Evolutionary conservation across 2,113 vertebrate genomes (phyloP), one percentile per base, ranked within the genome.

Genomic region (Anas platyrhynchos): DNA sequence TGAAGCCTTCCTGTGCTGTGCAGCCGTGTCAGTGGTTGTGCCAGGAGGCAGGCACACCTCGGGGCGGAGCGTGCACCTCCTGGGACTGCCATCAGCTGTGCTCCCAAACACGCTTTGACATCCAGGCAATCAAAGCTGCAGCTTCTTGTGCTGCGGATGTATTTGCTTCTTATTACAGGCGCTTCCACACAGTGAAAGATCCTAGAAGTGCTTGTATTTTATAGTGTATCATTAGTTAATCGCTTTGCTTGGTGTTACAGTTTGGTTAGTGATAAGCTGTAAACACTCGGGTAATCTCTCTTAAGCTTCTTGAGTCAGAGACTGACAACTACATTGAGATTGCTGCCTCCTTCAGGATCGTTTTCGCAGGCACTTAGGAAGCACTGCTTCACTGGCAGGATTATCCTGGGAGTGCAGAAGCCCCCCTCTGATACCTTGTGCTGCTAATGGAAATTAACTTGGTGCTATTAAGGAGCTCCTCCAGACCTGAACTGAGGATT

Each of bases 271-370:
- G 68, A 71, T 71, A 43, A 85, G 54, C 50, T 69, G 14, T 59
- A 65, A 85, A 84, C 43, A 22, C 23, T 55, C 22, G 38, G 79
- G 46, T 90, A 77, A 91, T 78, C 79, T 72, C 16, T 83, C 41
- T 41, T 50, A 61, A 88, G 80, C 66, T 94, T 58, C 38, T 86
- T 36, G 62, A 91, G n/a, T 17, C 27, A 16, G 86, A 54, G 78
- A 75, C 71, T n/a, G 79, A 50, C 25, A 76, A 83, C 36, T 23
- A 27, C 18, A 6, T 50, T 86, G 74, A 38, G 76, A 78, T 69
- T 56, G 26, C 66, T 68, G 43, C n/a, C 18, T 84, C 56, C 61
- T 78, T 36, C 68, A 55, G 77, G 69, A 25, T 29, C 6, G 3
- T 23, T 20, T 46, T 52, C 12, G 31, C 1, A 11, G 88, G 32